These are phyloP conservation scores for Pandemis heparana DNA, from an alignment of 2,888 invertebrate species.

Conservation along the genomic window DNA sequence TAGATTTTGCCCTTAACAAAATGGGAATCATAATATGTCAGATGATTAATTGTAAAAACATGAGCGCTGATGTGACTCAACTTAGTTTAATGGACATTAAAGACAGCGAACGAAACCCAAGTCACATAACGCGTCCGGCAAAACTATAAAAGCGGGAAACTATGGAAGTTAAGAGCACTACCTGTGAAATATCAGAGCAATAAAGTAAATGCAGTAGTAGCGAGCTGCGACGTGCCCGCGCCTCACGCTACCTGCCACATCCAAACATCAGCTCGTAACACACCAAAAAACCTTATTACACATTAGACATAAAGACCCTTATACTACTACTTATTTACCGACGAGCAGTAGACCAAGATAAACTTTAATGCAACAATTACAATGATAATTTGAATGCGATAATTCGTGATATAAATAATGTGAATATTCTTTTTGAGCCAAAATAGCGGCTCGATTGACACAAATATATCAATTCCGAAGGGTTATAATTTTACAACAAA, in stretches of 20 bases:
- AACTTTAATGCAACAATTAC: not conserved
- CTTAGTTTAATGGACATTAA: slow-evolving; percentile 25
- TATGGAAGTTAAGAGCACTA: slow-evolving; percentile 83
- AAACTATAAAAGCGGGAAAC: slow-evolving; percentile 79
- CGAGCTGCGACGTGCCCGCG: slow-evolving; percentile 72
- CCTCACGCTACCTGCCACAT: slow-evolving; percentile 51
- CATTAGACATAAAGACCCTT: slow-evolving; percentile 15
- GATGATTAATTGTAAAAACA: not conserved
- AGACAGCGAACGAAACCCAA: slow-evolving; percentile 26
- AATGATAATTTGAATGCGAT: not conserved
- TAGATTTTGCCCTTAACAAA: not conserved
- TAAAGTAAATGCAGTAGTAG: slow-evolving; percentile 82
- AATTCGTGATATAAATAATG: not conserved
- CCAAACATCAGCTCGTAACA: slow-evolving; percentile 32
- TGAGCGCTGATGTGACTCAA: not conserved
- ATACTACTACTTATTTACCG: not conserved
- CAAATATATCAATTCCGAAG: not conserved
- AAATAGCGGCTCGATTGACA: not conserved
- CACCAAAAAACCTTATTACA: slow-evolving; percentile 10
- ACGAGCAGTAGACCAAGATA: not conserved
- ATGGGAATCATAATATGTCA: not conserved
- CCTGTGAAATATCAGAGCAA: slow-evolving; percentile 84
- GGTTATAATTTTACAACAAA: not conserved
- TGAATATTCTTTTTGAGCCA: not conserved
- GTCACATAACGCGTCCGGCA: slow-evolving; percentile 75